Base-by-base conservation (phyloP, 2,797 vertebrate genomes). In the Numenius phaeopus region DNA sequence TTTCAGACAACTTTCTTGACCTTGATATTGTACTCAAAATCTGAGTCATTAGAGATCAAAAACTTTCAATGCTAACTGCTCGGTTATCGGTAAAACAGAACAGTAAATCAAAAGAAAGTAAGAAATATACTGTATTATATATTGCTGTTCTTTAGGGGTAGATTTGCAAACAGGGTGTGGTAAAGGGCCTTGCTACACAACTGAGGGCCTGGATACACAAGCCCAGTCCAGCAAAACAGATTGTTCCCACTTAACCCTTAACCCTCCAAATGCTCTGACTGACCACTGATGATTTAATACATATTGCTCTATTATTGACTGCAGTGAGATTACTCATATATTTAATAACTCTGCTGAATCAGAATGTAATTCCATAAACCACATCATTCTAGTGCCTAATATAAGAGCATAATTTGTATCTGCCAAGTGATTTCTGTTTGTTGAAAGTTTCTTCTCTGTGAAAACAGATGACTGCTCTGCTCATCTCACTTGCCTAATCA, bases 301-400 rank as follows among this genome's bases (percentile, higher is more conserved):
- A 4, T 72, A 77, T 79, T 82, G 27, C 39, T 88, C 5, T 81
- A 16, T 59, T 84, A 84, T 39, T 90, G 70, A 37, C 59, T 89
- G 59, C 66, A 77, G 13, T 64, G 39, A 70, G 27, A 77, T 92
- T 94, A 83, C 44, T 93, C 62, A 72, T 78, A 42, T 72, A 66
- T 95, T 93, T 81, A 95, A 91, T 83, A 93, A 88, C 52, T 57
- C 55, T 59, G 21, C 44, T 87, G 66, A 94, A 95, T 93, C 80
- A 94, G 62, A 91, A 82, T 75, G 57, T 75, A 90, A 93, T 92
- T 84, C 67, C 42, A 88, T 76, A 91, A 96, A 75, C 16, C 3
- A 70, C 70, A 72, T 69, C 1, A 76, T 76, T 82, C 54, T 49
- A 81, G 34, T 66, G 52, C 27, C 23, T 76, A 87, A 72, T 88